A percentile compares a stretch with the other conserved stretches of the same genome.
Conservation (phyloP, 2,113 vertebrate species). For the Tupaia tana region DNA sequence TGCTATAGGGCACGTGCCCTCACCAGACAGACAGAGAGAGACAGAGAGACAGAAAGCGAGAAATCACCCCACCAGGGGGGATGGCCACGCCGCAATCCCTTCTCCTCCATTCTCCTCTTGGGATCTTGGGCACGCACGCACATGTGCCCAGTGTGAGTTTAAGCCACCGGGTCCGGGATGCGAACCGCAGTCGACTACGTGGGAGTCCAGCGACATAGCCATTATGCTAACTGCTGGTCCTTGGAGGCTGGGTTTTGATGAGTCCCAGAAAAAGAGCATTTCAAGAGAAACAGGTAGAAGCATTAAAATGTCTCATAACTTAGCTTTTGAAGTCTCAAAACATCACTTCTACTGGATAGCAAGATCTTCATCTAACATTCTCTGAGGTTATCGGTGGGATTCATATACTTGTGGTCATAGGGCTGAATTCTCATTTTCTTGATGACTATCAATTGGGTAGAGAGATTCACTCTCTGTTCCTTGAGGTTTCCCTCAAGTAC, state of each 20-base stretch:
- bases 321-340: not conserved
- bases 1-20: too few relatives aligned
- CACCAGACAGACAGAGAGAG: too few relatives aligned
- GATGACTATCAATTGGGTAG: not conserved
- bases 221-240: too few relatives aligned
- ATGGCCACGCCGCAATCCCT: too few relatives aligned
- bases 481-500: not conserved
- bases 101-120: too few relatives aligned
- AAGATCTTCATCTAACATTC: not conserved
- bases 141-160: too few relatives aligned
- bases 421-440: not conserved
- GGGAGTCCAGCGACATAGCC: too few relatives aligned
- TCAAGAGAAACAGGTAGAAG: not conserved
- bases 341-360: not conserved
- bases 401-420: not conserved
- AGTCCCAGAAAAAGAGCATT: not conserved
- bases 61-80: too few relatives aligned
- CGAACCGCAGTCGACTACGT: too few relatives aligned
- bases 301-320: not conserved
- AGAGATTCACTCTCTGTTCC: not conserved
- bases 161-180: too few relatives aligned
- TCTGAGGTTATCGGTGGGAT: not conserved
- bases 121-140: too few relatives aligned
- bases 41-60: too few relatives aligned
- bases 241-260: not conserved